Evolutionary conservation across 2,113 vertebrate species (phyloP), one percentile per base, ranked within the genome.

Genomic region (Crotophaga sulcirostris): DNA sequence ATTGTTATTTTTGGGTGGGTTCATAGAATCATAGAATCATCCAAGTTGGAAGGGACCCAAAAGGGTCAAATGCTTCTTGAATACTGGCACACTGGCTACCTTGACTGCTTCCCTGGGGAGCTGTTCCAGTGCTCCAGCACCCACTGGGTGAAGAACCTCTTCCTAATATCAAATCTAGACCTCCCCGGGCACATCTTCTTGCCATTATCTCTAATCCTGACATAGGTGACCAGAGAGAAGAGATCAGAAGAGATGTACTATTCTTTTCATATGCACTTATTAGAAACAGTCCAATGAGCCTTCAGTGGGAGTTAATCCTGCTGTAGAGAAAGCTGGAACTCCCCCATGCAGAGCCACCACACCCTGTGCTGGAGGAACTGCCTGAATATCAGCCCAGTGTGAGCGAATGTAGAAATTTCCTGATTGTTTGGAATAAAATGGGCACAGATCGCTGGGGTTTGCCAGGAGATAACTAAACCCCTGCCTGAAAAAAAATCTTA

Each of bases 271-370:
- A n/a, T n/a, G n/a, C n/a, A n/a, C n/a, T n/a, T n/a, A n/a, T n/a
- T n/a, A n/a, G 44, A 59, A 76, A 74, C 20, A 14, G 15, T 10
- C 28, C 51, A 40, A 1, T 7, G 7, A 47, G 13, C 28, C 29
- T 64, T 40, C n/a, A 23, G 0, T 23, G 3, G 23, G 36, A 16
- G 11, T 25, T 31, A n/a, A 38, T 7, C 19, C 1, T 29, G 4
- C 49, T 56, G 54, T 45, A 56, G 45, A 62, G 45, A 56, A 73
- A 70, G n/a, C 0, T 60, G 26, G 10, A 38, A 54, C 16, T 28
- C 40, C 11, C 10, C 17, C 2, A 0, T 19, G 42, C 21, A 45
- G 25, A 28, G 4, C 7, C 0, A 0, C 13, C 19, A 31, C 14
- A 24, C 2, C 4, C 24, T 33, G 7, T 13, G 16, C 25, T 47